Evolutionary conservation across 2,113 vertebrate species (phyloP).

Genomic region (Nothoprocta pentlandii): DNA sequence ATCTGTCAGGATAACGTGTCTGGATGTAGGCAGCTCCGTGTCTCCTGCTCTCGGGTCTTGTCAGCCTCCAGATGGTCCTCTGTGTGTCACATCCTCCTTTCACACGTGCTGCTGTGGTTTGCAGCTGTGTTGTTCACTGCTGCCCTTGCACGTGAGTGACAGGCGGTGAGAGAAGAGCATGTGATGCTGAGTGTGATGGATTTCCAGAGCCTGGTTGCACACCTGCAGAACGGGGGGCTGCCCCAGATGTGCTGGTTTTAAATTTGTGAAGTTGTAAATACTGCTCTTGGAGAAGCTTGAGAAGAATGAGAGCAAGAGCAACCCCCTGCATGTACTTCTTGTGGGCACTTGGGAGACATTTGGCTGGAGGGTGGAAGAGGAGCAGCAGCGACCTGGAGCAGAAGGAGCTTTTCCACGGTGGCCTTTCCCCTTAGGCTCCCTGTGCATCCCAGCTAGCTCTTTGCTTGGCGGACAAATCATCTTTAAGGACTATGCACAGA

Average conservation of each 20-base stretch:
- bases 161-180: slow-evolving; percentile 9
- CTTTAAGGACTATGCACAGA: background rate
- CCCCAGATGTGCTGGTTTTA: slow-evolving; percentile 28
- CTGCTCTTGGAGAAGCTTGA: background rate
- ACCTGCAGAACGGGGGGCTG: slow-evolving; percentile 18
- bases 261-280: background rate
- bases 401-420: background rate
- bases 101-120: slow-evolving; percentile 24
- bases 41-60: slow-evolving; percentile 33
- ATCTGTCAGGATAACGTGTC: slow-evolving; percentile 42
- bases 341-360: fast-evolving
- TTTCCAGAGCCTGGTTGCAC: slow-evolving; percentile 58
- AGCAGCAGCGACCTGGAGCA: background rate
- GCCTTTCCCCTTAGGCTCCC: background rate
- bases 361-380: background rate
- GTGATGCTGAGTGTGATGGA: slow-evolving; percentile 25
- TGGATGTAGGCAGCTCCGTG: slow-evolving; percentile 15
- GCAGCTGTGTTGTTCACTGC: slow-evolving; percentile 23
- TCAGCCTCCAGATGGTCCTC: slow-evolving; percentile 27
- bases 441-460: background rate
- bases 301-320: background rate
- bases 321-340: background rate
- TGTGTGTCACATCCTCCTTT: slow-evolving; percentile 44
- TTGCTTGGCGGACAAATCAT: background rate
- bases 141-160: background rate